A percentile compares a stretch with the other conserved stretches of the same genome.
phyloP scores from a whole-genome alignment of 2,888 invertebrate genomes.

The Caenorhabditis uteleia region DNA sequence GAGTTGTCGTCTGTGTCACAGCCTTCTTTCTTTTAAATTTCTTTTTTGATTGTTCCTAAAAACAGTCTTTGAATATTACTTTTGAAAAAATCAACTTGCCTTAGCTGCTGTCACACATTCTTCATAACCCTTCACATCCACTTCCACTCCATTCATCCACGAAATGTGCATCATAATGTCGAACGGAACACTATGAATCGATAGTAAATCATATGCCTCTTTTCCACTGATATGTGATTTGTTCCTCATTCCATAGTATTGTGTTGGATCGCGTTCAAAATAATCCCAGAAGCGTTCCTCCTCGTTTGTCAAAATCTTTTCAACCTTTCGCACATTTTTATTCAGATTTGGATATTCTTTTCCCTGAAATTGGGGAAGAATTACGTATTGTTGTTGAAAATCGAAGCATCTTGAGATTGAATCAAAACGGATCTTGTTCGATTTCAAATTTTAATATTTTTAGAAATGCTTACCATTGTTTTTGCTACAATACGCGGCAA shows the following conservation, averaged over 20 bases:
- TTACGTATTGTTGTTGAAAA: no score
- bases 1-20: no score
- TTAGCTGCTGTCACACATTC: conserved; percentile 13
- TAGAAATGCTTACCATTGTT: no score
- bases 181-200: conserved; percentile 43
- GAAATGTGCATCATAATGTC: conserved; percentile 42
- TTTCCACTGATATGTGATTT: no score
- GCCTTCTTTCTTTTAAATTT: conserved; percentile 15
- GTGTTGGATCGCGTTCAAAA: conserved; percentile 26
- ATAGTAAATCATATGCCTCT: conserved; percentile 41
- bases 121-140: conserved; percentile 38
- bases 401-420: no score
- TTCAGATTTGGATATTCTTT: conserved; percentile 36
- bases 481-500: no score
- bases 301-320: conserved; percentile 21
- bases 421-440: no score
- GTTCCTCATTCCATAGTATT: no score
- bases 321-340: background rate
- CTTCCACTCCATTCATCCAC: conserved; percentile 29
- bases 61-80: no score
- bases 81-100: conserved; percentile 12
- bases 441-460: no score
- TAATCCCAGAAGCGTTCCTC: conserved; percentile 43
- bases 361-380: no score
- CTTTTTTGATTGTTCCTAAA: conserved; percentile 19